phyloP scores from a whole-genome alignment of 1,140 invertebrate species.

The Trissolcus basalis region DNA sequence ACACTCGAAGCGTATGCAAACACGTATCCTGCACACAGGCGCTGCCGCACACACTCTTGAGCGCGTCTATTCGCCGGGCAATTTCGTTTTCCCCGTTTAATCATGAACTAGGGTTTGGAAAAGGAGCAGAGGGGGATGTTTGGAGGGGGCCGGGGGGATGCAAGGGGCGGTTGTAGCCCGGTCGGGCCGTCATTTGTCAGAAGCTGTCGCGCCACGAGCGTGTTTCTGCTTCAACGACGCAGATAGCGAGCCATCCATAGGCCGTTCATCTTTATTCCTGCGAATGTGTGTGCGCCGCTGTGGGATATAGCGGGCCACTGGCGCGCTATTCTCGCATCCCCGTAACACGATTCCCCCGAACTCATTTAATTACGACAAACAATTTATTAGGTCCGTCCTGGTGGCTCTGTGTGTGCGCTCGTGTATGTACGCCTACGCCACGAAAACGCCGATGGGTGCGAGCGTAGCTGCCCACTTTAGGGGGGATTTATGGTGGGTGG shows the following conservation, averaged over 20 bases:
- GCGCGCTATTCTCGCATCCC: constrained; percentile 57
- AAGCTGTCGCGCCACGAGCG: constrained; percentile 75
- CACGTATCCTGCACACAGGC: neutral
- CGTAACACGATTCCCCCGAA: constrained; percentile 72
- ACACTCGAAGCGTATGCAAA: constrained; percentile 5
- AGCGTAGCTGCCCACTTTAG: constrained; percentile 42
- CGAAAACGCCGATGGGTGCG: constrained; percentile 50
- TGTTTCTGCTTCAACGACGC: constrained; percentile 75
- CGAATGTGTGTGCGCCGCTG: constrained; percentile 62
- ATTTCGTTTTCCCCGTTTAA: constrained; percentile 73
- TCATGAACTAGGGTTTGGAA: constrained; percentile 65
- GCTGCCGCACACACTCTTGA: neutral
- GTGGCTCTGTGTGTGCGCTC: neutral
- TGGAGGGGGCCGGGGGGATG: constrained; percentile 26
- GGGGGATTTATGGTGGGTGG: constrained; percentile 40
- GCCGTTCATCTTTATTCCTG: constrained; percentile 76
- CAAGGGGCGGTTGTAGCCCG: constrained; percentile 69
- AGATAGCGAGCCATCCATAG: constrained; percentile 75
- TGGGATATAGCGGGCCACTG: constrained; percentile 51
- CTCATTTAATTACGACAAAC: constrained; percentile 77
- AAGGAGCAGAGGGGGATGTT: constrained; percentile 30
- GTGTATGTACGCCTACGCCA: constrained; percentile 71
- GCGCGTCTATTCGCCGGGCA: constrained; percentile 65
- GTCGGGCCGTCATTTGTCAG: constrained; percentile 76
- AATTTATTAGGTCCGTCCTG: constrained; percentile 75